Conservation (phyloP, 1,140 invertebrate genomes). For the Pachypsylla venusta region DNA sequence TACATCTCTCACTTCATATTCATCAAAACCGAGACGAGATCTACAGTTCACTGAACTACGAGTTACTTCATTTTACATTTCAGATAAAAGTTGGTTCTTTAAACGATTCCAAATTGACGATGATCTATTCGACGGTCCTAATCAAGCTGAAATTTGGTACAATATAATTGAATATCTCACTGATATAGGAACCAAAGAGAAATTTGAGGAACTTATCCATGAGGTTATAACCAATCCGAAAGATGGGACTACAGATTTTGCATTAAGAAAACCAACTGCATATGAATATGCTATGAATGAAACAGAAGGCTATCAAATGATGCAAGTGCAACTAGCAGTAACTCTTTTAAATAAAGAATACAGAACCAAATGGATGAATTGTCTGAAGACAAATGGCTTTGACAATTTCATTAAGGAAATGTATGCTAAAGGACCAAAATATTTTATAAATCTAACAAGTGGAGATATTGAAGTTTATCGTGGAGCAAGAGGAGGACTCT, state of each 20-base stretch:
- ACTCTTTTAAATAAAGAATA: not conserved
- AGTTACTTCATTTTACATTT: not conserved
- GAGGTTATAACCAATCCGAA: not conserved
- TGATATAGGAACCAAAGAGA: not conserved
- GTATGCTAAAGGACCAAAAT: not conserved
- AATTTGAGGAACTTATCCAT: not conserved
- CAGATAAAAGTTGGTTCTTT: constrained; percentile 5
- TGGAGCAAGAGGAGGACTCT: not conserved
- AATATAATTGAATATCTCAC: not conserved
- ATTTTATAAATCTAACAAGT: not conserved
- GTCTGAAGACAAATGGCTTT: not conserved
- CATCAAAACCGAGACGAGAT: too few species aligned
- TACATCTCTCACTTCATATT: too few species aligned
- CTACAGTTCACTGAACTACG: too few species aligned
- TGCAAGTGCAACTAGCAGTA: not conserved
- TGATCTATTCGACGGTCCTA: not conserved
- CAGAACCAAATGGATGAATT: not conserved
- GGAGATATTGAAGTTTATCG: not conserved
- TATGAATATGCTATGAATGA: not conserved
- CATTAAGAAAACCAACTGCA: not conserved
- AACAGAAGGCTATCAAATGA: not conserved
- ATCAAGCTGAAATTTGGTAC: not conserved
- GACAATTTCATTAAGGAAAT: not conserved
- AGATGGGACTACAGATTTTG: not conserved
- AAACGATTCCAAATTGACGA: constrained; percentile 3